Conservation (phyloP, 2,797 vertebrate genomes). For the Xenops minutus region DNA sequence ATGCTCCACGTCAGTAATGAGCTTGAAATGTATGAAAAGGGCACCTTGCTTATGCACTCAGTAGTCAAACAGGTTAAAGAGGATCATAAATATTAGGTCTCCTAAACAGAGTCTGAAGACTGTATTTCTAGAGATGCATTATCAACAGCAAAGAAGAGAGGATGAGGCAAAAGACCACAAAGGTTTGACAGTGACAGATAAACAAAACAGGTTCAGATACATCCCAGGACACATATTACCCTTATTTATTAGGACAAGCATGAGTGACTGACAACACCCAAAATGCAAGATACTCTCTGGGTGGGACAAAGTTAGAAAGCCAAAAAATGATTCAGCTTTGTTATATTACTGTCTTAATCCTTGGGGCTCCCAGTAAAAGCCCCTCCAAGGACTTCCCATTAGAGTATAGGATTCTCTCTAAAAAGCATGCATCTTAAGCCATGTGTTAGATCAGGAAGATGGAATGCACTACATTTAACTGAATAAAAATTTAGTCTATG, state of each 20-base stretch:
- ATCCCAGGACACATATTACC: background rate
- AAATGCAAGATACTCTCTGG: background rate
- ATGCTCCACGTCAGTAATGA: background rate
- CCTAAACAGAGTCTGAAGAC: background rate
- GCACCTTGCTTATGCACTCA: background rate
- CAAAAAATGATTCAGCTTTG: conserved; percentile 20
- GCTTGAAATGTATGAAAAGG: background rate
- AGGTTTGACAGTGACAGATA: background rate
- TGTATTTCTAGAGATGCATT: background rate
- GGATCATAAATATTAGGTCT: background rate
- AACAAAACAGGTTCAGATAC: background rate
- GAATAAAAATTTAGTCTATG: conserved; percentile 45
- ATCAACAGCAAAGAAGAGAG: background rate
- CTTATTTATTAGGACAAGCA: background rate
- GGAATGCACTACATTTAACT: conserved; percentile 11
- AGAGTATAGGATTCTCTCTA: background rate
- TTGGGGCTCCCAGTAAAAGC: background rate
- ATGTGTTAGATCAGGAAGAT: conserved; percentile 13
- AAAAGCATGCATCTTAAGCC: background rate
- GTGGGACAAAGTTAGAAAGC: background rate
- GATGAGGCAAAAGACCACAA: background rate
- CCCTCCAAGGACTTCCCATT: background rate
- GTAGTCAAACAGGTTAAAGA: background rate
- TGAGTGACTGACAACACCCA: background rate
- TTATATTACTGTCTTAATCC: background rate